These are phyloP conservation scores for Timandra comae DNA, from an alignment of 2,888 invertebrate species.

Conservation along the genomic window DNA sequence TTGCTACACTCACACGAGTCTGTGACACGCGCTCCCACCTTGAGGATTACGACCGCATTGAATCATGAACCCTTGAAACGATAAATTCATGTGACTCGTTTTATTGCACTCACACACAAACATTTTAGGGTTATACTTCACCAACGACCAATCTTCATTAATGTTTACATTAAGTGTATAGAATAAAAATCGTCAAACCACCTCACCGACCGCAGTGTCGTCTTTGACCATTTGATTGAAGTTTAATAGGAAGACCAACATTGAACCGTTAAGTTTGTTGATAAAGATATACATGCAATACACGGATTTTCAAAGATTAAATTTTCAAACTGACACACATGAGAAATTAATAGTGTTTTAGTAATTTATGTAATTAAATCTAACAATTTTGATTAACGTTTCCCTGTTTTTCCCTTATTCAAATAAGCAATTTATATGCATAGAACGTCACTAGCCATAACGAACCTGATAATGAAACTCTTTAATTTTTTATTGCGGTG, in stretches of 20 bases:
- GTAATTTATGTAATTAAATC: too few relatives aligned
- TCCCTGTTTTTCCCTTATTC: slow-evolving; percentile 45
- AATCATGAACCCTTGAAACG: slow-evolving; percentile 44
- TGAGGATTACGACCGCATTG: slow-evolving; percentile 42
- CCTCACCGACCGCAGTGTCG: too few relatives aligned
- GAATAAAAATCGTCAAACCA: background rate
- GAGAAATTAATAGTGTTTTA: too few relatives aligned
- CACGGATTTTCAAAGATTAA: too few relatives aligned
- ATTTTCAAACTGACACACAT: too few relatives aligned
- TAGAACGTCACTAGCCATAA: slow-evolving; percentile 49
- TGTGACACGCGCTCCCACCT: slow-evolving; percentile 23
- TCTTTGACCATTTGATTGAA: too few relatives aligned
- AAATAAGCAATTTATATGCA: slow-evolving; percentile 68
- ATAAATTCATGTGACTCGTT: slow-evolving; percentile 40
- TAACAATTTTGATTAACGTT: slow-evolving; percentile 28
- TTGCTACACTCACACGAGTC: slow-evolving; percentile 4
- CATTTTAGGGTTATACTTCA: slow-evolving; percentile 14
- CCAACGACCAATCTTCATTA: slow-evolving; percentile 17
- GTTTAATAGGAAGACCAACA: too few relatives aligned
- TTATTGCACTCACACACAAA: slow-evolving; percentile 40
- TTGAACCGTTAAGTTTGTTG: too few relatives aligned
- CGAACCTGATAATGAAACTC: slow-evolving; percentile 62
- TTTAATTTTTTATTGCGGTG: slow-evolving; percentile 68
- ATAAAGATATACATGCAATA: too few relatives aligned
- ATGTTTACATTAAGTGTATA: slow-evolving; percentile 6